Base-by-base conservation (phyloP, 2,113 vertebrate genomes). In the Leucopsar rothschildi region DNA sequence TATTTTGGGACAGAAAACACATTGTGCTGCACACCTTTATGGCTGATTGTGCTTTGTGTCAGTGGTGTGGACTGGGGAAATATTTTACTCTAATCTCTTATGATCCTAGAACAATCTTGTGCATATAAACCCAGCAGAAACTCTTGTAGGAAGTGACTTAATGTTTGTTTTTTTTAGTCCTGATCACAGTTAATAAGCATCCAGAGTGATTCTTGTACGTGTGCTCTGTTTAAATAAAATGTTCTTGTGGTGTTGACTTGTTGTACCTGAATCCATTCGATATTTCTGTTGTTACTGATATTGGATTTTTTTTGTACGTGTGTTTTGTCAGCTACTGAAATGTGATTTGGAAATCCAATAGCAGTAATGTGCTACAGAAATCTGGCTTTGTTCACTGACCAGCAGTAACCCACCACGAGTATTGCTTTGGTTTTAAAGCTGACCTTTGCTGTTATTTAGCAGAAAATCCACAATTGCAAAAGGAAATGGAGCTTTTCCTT, bases 361-460 rank as follows among this genome's bases (percentile, higher is more conserved):
- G 92, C 73, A 95, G 35, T 88, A 82, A 96, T 92, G 56, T 60
- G 93, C 76, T 94, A 71, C 89, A 96, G 78, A 96, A 96, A 95
- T 90, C 94, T 21, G 37, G 69, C 89, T 96, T 60, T 60, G 37
- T 87, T 86, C 90, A 81, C 68, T 79, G 25, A 12, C 96, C 77
- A 94, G 53, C 64, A 94, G 61, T 82, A 86, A 88, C 78, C 76
- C 69, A 83, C 79, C 88, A 63, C 90, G 95, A 97, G 96, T 66
- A 96, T 94, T 77, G 52, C 92, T 97, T 97, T 93, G 92, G 97
- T 97, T 97, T 97, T 93, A 72, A 91, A 88, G 76, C 78, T 97
- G 96, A 97, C 91, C 92, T 97, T 97, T 97, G 64, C 69, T 96
- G 75, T 86, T 95, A 57, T 80, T 95, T 96, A 77, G 86, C 85